These are phyloP conservation scores for Ceratina australensis DNA, from an alignment of 1,140 invertebrate genomes.

Conservation along the genomic window DNA sequence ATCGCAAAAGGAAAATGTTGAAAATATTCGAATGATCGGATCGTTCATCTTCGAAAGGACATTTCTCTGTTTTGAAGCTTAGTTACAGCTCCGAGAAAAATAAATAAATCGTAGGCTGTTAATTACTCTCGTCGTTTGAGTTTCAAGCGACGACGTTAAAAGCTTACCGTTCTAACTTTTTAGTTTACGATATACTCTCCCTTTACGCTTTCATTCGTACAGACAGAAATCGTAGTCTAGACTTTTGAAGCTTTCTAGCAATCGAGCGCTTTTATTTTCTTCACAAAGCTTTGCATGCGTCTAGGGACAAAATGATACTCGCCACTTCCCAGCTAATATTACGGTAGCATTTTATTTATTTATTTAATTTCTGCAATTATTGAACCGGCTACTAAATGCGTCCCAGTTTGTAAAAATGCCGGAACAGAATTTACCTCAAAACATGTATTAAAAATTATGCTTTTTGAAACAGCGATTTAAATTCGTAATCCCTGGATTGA, in stretches of 20 bases:
- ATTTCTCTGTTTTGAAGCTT: slow-evolving; percentile 33
- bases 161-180: not conserved
- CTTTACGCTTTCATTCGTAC: not conserved
- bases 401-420: too few relatives aligned
- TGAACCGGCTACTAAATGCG: too few relatives aligned
- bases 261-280: not conserved
- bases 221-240: not conserved
- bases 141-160: not conserved
- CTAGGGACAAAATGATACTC: too few relatives aligned
- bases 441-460: not conserved
- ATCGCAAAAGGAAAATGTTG: not conserved
- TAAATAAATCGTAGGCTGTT: not conserved
- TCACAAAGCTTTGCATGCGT: slow-evolving; percentile 5
- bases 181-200: not conserved
- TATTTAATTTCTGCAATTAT: too few relatives aligned
- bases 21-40: not conserved
- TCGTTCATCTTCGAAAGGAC: slow-evolving; percentile 35
- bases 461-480: not conserved
- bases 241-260: not conserved
- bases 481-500: not conserved
- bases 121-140: not conserved
- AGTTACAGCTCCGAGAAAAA: not conserved
- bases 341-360: too few relatives aligned
- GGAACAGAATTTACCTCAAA: not conserved
- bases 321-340: too few relatives aligned